Evolutionary conservation across 2,797 vertebrate species (phyloP).

Genomic region (Crossoptilon crossoptilon): DNA sequence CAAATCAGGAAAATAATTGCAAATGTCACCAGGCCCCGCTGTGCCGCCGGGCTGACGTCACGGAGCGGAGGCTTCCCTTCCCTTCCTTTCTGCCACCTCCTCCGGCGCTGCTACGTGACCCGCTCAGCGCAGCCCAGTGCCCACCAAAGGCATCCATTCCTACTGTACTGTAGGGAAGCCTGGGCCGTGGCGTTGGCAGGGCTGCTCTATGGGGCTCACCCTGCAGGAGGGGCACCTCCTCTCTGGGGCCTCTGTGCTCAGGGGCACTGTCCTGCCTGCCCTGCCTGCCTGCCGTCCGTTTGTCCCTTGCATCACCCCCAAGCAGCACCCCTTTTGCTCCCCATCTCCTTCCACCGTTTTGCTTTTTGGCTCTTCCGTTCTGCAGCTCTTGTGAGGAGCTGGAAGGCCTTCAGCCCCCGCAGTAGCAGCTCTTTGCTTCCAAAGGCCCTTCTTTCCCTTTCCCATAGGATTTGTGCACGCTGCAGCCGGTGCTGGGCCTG

Average conservation of each 20-base stretch:
- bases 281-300: fast-evolving
- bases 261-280: neutral
- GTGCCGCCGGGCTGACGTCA: neutral
- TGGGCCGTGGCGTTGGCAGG: fast-evolving
- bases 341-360: neutral
- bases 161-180: neutral
- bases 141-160: neutral
- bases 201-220: neutral
- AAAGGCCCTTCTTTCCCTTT: neutral
- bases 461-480: neutral
- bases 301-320: neutral
- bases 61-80: neutral
- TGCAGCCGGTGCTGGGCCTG: neutral
- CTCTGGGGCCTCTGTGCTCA: neutral
- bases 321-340: neutral
- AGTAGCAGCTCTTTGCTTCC: fast-evolving
- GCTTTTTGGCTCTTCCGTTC: neutral
- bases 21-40: neutral
- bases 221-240: fast-evolving
- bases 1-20: neutral
- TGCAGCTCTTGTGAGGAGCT: fast-evolving
- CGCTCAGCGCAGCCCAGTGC: neutral
- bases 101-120: neutral
- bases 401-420: neutral
- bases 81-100: neutral